phyloP scores from a whole-genome alignment of 2,113 vertebrate genomes.

The Setophaga petechia region DNA sequence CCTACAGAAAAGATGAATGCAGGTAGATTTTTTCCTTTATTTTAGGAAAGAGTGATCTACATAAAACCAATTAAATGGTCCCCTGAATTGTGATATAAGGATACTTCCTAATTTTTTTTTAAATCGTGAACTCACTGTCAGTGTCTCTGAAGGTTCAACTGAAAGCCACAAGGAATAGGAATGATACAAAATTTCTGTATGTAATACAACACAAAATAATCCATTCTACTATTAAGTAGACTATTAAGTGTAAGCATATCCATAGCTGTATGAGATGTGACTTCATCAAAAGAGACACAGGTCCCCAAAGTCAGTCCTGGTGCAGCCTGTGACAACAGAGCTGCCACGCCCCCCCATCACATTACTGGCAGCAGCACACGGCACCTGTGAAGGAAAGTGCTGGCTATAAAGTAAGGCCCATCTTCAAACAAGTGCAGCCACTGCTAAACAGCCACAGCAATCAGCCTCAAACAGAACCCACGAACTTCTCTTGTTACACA shows the following conservation, averaged over 20 bases:
- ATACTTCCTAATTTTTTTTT: not conserved
- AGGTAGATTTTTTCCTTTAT: not conserved
- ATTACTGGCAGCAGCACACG: not conserved
- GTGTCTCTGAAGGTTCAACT: not conserved
- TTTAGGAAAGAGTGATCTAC: not conserved
- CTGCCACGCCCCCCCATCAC: not conserved
- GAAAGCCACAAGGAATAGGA: not conserved
- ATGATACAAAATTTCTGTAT: not conserved
- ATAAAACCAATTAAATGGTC: not conserved
- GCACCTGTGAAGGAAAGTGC: not conserved
- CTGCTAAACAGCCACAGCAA: not conserved
- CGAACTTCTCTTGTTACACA: not conserved
- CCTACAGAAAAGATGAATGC: not conserved
- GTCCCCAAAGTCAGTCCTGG: not conserved
- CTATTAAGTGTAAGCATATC: not conserved
- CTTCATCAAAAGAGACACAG: not conserved
- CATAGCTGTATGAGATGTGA: fast-evolving
- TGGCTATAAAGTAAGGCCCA: not conserved
- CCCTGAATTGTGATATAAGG: not conserved
- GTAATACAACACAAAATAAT: not conserved
- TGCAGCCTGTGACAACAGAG: not conserved
- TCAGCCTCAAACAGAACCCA: not conserved
- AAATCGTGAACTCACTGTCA: not conserved
- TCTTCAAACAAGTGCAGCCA: not conserved
- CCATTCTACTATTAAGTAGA: not conserved